Evolutionary conservation across 2,113 vertebrate genomes (phyloP).

Genomic region (Gobio gobio): DNA sequence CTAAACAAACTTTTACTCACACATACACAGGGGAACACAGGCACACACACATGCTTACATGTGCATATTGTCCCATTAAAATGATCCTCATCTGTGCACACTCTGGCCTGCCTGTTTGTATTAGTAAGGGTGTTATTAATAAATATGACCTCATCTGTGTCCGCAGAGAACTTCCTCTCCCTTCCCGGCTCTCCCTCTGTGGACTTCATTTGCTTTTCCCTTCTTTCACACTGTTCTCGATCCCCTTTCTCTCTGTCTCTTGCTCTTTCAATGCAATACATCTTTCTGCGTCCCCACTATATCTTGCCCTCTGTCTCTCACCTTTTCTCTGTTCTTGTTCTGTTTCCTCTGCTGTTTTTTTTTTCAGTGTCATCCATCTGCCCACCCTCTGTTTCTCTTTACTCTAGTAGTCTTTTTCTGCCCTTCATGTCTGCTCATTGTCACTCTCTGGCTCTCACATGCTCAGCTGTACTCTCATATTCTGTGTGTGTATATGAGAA

Average conservation of each 20-base stretch:
- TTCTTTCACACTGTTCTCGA: neutral
- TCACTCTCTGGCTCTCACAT: slow-evolving; percentile 34
- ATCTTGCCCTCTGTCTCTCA: neutral
- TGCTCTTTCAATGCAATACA: slow-evolving; percentile 9
- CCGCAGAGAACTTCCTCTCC: slow-evolving; percentile 41
- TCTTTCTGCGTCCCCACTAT: neutral
- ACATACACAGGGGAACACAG: slow-evolving; percentile 19
- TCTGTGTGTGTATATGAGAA: neutral
- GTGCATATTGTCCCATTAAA: slow-evolving; percentile 45
- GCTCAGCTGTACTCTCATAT: slow-evolving; percentile 40
- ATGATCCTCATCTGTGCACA: neutral
- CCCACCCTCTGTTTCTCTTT: slow-evolving; percentile 13
- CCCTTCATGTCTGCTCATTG: slow-evolving; percentile 40
- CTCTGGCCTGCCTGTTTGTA: slow-evolving; percentile 29
- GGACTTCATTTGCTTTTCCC: slow-evolving; percentile 33
- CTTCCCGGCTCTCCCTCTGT: slow-evolving; percentile 26
- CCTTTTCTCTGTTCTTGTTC: slow-evolving; percentile 32
- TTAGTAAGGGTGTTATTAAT: slow-evolving; percentile 54
- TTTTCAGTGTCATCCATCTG: neutral
- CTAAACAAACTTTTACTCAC: slow-evolving; percentile 40
- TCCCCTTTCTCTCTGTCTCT: neutral
- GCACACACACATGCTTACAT: slow-evolving; percentile 42
- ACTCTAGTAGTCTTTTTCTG: slow-evolving; percentile 22
- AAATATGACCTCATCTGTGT: slow-evolving; percentile 56
- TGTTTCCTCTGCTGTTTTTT: neutral